phyloP scores from a whole-genome alignment of 1,140 invertebrate genomes.

The Drosophila kanapiae region DNA sequence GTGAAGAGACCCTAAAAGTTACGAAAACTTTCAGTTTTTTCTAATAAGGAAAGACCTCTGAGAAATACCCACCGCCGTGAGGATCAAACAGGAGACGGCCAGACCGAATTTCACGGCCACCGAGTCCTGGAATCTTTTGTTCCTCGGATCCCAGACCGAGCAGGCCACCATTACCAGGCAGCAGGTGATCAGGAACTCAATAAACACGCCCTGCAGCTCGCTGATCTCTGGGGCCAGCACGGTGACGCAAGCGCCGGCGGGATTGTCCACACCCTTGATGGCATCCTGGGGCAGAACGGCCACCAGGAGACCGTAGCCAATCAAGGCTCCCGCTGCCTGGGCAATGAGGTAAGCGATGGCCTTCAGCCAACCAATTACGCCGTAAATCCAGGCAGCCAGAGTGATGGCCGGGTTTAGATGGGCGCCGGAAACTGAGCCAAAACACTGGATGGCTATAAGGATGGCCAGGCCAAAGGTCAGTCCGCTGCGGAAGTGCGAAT shows the following conservation, averaged over 20 bases:
- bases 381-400: slow-evolving; percentile 87
- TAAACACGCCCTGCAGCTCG: slow-evolving; percentile 85
- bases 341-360: slow-evolving; percentile 90
- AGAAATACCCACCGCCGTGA: slow-evolving; percentile 85
- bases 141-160: slow-evolving; percentile 88
- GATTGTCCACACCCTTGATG: slow-evolving; percentile 63
- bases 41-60: background rate
- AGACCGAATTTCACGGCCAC: slow-evolving; percentile 88
- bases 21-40: background rate
- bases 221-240: slow-evolving; percentile 85
- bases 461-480: slow-evolving; percentile 73
- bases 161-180: slow-evolving; percentile 88
- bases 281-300: slow-evolving; percentile 87
- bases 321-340: slow-evolving; percentile 89
- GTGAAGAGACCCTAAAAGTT: slow-evolving; percentile 88
- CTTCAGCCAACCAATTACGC: slow-evolving; percentile 87
- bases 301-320: slow-evolving; percentile 89
- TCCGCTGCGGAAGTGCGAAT: slow-evolving; percentile 62
- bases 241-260: slow-evolving; percentile 87
- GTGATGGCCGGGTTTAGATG: slow-evolving; percentile 96
- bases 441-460: slow-evolving; percentile 87
- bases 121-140: slow-evolving; percentile 86
- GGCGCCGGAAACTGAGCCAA: slow-evolving; percentile 94
- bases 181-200: slow-evolving; percentile 88
- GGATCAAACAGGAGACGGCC: slow-evolving; percentile 87